Percentiles rank a stretch among this genome's conserved stretches.
Evolutionary conservation across 2,888 invertebrate species (phyloP).

Genomic region (Eudemis profundana): DNA sequence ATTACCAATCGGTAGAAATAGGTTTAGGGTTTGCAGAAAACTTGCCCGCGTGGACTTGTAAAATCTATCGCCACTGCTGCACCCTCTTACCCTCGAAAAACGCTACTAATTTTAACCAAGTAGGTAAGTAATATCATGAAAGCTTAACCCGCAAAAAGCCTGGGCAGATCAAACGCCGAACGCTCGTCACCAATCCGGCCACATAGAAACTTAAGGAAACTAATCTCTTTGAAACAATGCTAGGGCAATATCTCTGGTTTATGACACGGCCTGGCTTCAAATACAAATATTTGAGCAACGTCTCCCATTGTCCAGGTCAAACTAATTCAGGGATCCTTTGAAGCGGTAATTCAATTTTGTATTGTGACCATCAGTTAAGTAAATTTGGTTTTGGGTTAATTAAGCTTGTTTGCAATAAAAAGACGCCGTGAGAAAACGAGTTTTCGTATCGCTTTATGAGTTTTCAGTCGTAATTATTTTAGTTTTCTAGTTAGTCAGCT

Average conservation of each 20-base stretch:
- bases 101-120: too few species aligned
- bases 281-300: slow-evolving; percentile 80
- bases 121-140: background rate
- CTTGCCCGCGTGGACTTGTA: too few species aligned
- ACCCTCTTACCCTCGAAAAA: too few species aligned
- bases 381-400: slow-evolving; percentile 65
- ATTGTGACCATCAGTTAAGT: slow-evolving; percentile 69
- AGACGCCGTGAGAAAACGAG: slow-evolving; percentile 5
- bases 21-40: too few species aligned
- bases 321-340: slow-evolving; percentile 75
- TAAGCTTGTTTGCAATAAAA: slow-evolving; percentile 54
- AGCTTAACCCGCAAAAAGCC: background rate
- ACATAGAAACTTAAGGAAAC: slow-evolving; percentile 72
- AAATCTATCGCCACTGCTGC: too few species aligned
- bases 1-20: too few species aligned
- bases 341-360: slow-evolving; percentile 76
- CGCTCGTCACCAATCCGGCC: slow-evolving; percentile 55
- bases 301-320: slow-evolving; percentile 80
- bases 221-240: slow-evolving; percentile 82
- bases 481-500: too few species aligned
- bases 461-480: background rate
- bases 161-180: slow-evolving; percentile 34
- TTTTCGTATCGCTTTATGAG: background rate
- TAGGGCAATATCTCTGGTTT: slow-evolving; percentile 79
- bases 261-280: slow-evolving; percentile 72